phyloP scores from a whole-genome alignment of 2,888 invertebrate genomes.

The Brachynemurus nebulosus region DNA sequence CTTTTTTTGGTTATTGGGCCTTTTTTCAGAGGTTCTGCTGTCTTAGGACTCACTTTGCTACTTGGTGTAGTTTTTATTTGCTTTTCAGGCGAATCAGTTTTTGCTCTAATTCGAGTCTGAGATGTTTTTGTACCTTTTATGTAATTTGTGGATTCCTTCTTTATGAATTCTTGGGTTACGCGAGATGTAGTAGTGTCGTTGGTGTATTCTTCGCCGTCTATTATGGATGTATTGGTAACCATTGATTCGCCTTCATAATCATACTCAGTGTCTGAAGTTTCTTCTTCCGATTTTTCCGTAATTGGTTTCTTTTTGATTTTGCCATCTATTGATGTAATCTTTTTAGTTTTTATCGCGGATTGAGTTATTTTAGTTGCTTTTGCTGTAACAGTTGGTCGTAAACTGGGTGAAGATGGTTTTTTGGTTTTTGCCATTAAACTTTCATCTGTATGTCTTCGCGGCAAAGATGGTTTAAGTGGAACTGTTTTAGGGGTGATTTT shows the following conservation, averaged over 20 bases:
- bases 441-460: slow-evolving; percentile 8
- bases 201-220: neutral
- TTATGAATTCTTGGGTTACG: too few species aligned
- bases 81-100: too few species aligned
- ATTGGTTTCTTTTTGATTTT: neutral
- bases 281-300: neutral
- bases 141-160: too few species aligned
- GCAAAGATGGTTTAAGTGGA: slow-evolving; percentile 1
- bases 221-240: neutral
- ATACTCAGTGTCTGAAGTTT: neutral
- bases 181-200: neutral
- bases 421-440: slow-evolving; percentile 3
- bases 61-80: slow-evolving; percentile 21
- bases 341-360: slow-evolving; percentile 14
- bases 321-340: neutral
- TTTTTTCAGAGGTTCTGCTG: slow-evolving; percentile 1
- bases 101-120: slow-evolving; percentile 24
- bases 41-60: neutral
- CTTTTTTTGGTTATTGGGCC: slow-evolving; percentile 18
- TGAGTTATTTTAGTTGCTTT: slow-evolving; percentile 13
- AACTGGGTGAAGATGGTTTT: slow-evolving; percentile 4
- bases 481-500: slow-evolving; percentile 3
- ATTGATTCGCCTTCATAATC: neutral
- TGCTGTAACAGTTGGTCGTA: slow-evolving; percentile 13
- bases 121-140: neutral